Evolutionary conservation across 2,888 invertebrate genomes (phyloP).

Genomic region (Lasioglossum villosulum): DNA sequence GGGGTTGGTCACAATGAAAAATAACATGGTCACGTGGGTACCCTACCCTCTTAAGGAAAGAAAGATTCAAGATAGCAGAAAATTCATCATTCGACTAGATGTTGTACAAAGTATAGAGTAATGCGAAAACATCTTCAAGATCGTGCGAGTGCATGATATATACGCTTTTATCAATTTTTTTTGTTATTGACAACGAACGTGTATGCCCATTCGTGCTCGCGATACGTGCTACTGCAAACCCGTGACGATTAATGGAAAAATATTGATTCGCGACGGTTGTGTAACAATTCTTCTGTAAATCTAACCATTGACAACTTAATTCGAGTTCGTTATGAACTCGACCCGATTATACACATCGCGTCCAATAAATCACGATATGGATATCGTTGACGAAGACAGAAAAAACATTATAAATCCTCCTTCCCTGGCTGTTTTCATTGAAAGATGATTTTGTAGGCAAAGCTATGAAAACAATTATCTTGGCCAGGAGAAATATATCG

Average conservation of each 20-base stretch:
- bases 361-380: background rate
- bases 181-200: background rate
- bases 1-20: too few species aligned
- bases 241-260: slow-evolving; percentile 7
- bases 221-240: background rate
- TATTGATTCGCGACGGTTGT: slow-evolving; percentile 5
- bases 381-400: background rate
- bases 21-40: too few species aligned
- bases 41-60: too few species aligned
- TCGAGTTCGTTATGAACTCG: slow-evolving; percentile 4
- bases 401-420: background rate
- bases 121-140: background rate
- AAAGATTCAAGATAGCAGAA: too few species aligned
- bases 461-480: background rate
- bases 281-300: slow-evolving; percentile 17
- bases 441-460: background rate
- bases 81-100: too few species aligned
- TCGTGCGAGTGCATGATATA: background rate
- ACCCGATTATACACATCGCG: background rate
- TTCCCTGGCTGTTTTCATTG: background rate
- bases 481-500: background rate
- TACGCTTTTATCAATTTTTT: background rate
- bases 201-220: background rate
- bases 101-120: background rate
- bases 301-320: slow-evolving; percentile 11